These are phyloP conservation scores for Diprion similis DNA, from an alignment of 1,140 invertebrate genomes.

Conservation along the genomic window DNA sequence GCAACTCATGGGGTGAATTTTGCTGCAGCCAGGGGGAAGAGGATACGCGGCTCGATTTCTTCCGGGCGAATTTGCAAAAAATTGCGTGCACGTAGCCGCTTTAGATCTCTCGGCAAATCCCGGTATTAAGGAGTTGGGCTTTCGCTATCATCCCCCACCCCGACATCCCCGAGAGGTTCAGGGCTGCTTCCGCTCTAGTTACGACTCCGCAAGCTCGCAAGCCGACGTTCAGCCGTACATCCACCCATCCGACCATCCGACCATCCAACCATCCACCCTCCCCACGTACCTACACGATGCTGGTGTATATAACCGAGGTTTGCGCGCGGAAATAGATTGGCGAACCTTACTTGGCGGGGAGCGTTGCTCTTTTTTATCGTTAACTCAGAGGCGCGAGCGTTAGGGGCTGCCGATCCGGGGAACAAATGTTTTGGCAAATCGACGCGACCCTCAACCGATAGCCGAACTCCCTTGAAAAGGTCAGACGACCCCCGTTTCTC, in stretches of 20 bases:
- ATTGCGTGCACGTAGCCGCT: not conserved
- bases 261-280: not conserved
- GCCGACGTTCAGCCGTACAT: too few species aligned
- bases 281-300: too few species aligned
- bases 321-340: not conserved
- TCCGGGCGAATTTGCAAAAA: not conserved
- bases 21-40: too few species aligned
- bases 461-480: not conserved
- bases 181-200: not conserved
- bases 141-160: not conserved
- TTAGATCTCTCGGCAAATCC: not conserved
- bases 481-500: not conserved
- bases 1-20: too few species aligned
- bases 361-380: slow-evolving; percentile 4
- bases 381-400: not conserved
- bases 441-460: slow-evolving; percentile 2
- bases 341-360: not conserved
- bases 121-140: slow-evolving; percentile 5
- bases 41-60: too few species aligned
- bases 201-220: not conserved
- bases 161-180: not conserved
- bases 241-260: too few species aligned
- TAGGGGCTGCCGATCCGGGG: not conserved
- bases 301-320: too few species aligned
- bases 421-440: slow-evolving; percentile 7